Percentiles rank a stretch among this genome's conserved stretches.
Conservation (phyloP, 1,140 invertebrate species). For the Phocides pigmalion region DNA sequence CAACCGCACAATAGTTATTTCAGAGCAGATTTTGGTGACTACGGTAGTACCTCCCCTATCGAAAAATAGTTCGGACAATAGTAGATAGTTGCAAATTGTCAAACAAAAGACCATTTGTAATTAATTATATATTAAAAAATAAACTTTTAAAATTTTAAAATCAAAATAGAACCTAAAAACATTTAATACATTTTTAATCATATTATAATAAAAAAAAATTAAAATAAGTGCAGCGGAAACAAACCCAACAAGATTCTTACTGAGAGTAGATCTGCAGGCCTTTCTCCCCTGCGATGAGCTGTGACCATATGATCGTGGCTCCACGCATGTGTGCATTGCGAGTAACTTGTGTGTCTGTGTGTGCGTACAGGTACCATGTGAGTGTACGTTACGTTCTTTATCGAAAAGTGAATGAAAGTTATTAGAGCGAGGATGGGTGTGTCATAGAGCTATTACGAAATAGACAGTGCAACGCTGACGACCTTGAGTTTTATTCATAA, state of each 20-base stretch:
- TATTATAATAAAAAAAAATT: background rate
- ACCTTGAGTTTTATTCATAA: background rate
- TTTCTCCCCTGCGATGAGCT: slow-evolving; percentile 17
- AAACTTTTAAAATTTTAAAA: too few species aligned
- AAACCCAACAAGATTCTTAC: slow-evolving; percentile 3
- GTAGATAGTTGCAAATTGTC: too few species aligned
- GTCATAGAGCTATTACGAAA: background rate
- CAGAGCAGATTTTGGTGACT: too few species aligned
- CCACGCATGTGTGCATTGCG: background rate
- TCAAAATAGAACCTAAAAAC: too few species aligned
- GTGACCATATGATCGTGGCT: slow-evolving; percentile 5
- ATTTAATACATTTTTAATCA: too few species aligned
- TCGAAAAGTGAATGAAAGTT: slow-evolving; percentile 24
- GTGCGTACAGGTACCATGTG: background rate
- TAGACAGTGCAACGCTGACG: background rate
- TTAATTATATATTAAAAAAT: too few species aligned
- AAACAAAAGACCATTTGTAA: too few species aligned
- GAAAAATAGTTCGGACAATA: too few species aligned
- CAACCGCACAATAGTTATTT: too few species aligned
- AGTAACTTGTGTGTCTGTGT: background rate
- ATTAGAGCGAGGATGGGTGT: slow-evolving; percentile 27
- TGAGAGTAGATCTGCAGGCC: slow-evolving; percentile 4
- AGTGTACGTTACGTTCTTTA: background rate
- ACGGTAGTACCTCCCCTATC: too few species aligned
- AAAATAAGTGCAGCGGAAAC: background rate